Evolutionary conservation across 2,113 vertebrate genomes (phyloP), one percentile per base, ranked within the genome.

Genomic region (Grantiella picta): DNA sequence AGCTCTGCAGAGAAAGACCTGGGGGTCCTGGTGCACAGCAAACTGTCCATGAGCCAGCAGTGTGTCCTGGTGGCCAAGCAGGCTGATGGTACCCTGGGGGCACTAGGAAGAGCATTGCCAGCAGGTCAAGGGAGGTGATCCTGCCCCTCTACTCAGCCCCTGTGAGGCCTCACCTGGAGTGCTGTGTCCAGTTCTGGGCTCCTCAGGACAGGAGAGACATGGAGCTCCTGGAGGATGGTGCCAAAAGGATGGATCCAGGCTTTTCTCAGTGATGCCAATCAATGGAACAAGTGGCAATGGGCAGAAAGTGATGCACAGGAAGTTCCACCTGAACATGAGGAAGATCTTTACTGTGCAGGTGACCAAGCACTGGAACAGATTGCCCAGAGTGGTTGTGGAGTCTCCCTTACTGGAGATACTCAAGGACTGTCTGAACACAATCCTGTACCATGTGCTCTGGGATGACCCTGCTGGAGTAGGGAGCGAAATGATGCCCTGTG

Each of bases 71-170:
- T 44, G 11, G 25, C 21, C 31, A 68, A 12, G 52, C 7, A 31
- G 4, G 13, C 44, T 44, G 36, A 0, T 59, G 44, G 11, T 3
- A 6, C 23, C 72, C 29, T 44, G 53, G 45, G 27, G 11, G 3
- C 36, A 52, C 18, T 50, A 1, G 36, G 31, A 52, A 35, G 45
- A 7, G 27, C 36, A 19, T 1, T 60, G 20, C 7, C 63, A 77
- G 53, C 38, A 60, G 45, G 17, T 40, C 0, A 1, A 6, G 19
- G 65, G 3, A 44, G 14, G 7, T 15, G 53, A 77, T 68, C 18
- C 54, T 52, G 14, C 1, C 12, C 33, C 2, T 10, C 1, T 19
- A 12, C 3, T 75, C 12, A 16, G 42, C 4, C 2, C 35, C n/a
- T 35, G 3, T 11, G 52, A 49, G 60, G 15, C 29, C 12, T n/a